Conservation (phyloP, 1,140 invertebrate species). For the Notospermus geniculatus region DNA sequence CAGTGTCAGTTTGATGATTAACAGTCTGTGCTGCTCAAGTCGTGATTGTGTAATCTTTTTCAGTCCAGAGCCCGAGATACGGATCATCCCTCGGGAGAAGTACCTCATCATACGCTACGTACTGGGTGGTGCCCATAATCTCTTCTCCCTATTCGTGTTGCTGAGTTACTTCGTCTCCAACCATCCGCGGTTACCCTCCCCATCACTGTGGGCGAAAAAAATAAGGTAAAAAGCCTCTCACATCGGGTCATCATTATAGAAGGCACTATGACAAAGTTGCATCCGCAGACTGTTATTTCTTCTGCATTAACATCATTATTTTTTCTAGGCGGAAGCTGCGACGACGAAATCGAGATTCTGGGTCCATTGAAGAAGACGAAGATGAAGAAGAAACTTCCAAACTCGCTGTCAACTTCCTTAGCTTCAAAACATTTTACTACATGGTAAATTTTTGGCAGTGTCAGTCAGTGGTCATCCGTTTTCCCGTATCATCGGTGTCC, state of each 20-base stretch:
- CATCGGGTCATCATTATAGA: too few relatives aligned
- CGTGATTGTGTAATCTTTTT: conserved; percentile 18
- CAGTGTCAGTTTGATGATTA: too few relatives aligned
- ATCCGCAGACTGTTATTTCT: too few relatives aligned
- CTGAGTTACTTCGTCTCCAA: conserved; percentile 55
- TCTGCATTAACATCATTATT: not conserved
- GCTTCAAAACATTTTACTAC: conserved; percentile 54
- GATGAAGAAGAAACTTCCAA: conserved; percentile 42
- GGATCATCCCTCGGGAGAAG: conserved; percentile 25
- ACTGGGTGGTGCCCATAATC: conserved; percentile 48
- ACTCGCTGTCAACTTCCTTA: conserved; percentile 52
- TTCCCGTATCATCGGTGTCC: not conserved
- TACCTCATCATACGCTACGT: conserved; percentile 42
- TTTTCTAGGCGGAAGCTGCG: not conserved
- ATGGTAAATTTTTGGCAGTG: conserved; percentile 32
- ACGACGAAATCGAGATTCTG: conserved; percentile 2
- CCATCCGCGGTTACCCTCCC: conserved; percentile 44
- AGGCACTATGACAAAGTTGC: too few relatives aligned
- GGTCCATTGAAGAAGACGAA: conserved; percentile 26
- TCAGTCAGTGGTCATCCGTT: not conserved
- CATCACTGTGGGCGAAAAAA: not conserved
- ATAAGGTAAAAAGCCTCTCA: not conserved
- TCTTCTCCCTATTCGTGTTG: conserved; percentile 50
- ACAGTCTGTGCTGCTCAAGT: not conserved
- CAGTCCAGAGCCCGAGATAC: conserved; percentile 39